A percentile compares a stretch with the other conserved stretches of the same genome.
Conservation (phyloP, 2,797 vertebrate species). For the Rhabdophis nuchalis region DNA sequence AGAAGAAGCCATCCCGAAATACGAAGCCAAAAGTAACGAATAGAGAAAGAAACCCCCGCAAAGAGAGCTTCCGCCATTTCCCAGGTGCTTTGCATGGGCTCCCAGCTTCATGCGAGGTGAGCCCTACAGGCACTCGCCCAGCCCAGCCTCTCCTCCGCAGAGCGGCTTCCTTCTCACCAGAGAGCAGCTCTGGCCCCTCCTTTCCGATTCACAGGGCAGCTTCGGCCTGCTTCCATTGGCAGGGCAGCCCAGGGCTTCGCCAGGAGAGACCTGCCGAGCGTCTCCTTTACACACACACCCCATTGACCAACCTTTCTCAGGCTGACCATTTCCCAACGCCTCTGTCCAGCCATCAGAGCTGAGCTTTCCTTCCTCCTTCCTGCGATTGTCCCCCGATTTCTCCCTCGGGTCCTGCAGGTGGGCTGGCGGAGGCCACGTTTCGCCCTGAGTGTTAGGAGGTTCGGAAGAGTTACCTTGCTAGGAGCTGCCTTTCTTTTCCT, state of each 20-base stretch:
- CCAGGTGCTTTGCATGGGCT: background rate
- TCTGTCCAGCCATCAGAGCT: background rate
- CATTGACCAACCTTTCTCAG: background rate
- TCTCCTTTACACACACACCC: background rate
- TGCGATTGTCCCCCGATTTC: background rate
- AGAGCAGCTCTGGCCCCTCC: background rate
- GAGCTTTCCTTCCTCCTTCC: background rate
- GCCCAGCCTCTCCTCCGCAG: background rate
- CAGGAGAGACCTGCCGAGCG: background rate
- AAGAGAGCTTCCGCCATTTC: background rate
- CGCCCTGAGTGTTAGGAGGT: background rate
- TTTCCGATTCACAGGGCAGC: background rate
- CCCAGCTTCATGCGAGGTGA: background rate
- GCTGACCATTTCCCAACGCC: background rate
- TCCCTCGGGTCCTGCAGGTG: background rate
- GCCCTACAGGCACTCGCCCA: background rate
- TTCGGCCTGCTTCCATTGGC: background rate
- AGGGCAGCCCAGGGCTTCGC: background rate
- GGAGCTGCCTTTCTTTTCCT: slow-evolving; percentile 11
- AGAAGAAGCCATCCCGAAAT: background rate
- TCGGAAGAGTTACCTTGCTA: background rate
- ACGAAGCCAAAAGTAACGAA: background rate
- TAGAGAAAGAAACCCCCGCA: background rate
- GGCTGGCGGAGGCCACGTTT: background rate
- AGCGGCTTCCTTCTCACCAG: background rate